phyloP scores from a whole-genome alignment of 2,113 vertebrate species.

The Pseudopipra pipra region DNA sequence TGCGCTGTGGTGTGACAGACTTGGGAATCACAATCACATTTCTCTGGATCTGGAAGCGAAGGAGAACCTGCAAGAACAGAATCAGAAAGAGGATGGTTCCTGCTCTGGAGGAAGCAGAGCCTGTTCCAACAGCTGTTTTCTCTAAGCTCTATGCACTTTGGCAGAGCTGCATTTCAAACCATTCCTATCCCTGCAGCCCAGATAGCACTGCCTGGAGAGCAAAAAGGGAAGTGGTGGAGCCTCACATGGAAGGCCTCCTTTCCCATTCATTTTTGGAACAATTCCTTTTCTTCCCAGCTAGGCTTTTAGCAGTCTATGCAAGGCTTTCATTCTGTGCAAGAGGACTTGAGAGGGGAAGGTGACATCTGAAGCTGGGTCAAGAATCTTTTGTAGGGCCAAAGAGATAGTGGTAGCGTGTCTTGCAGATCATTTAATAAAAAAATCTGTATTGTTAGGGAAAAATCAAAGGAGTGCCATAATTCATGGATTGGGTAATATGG shows the following conservation, averaged over 20 bases:
- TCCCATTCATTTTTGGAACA: neutral
- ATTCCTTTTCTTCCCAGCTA: neutral
- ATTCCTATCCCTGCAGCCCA: neutral
- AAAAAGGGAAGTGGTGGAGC: neutral
- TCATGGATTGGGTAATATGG: neutral
- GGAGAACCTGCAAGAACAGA: conserved; percentile 79
- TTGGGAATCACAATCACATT: conserved; percentile 89
- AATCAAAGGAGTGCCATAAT: neutral
- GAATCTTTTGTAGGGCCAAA: neutral
- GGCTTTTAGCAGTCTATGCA: neutral
- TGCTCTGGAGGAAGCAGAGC: neutral
- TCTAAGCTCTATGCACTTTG: neutral
- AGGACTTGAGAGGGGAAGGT: neutral
- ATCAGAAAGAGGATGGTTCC: neutral
- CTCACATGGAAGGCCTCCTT: neutral
- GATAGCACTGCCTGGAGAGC: neutral
- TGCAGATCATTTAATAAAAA: neutral
- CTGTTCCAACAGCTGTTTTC: neutral
- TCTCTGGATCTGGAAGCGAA: conserved; percentile 89
- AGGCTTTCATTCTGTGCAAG: neutral
- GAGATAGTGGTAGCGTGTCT: neutral
- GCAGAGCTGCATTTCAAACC: neutral
- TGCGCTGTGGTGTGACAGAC: conserved; percentile 85
- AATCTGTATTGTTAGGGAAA: neutral
- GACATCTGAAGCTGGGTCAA: neutral